These are phyloP conservation scores for Chaetodon auriga DNA, from an alignment of 2,113 vertebrate genomes.

Conservation along the genomic window DNA sequence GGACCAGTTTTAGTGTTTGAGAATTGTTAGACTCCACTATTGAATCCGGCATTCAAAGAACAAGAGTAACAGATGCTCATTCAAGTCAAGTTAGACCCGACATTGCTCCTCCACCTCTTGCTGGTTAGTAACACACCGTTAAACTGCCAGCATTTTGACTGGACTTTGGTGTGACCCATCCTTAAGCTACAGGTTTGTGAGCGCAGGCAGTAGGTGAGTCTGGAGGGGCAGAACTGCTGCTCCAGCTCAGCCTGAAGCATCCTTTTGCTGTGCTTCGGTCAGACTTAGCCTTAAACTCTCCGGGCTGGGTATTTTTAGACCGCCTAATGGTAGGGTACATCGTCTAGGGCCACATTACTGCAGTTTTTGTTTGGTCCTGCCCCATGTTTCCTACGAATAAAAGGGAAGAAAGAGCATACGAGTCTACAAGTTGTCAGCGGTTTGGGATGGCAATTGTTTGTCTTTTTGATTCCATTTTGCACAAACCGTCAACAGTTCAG, in stretches of 20 bases:
- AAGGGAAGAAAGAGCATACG: no score
- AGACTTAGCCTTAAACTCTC: constrained; percentile 7
- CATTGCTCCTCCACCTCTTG: neutral
- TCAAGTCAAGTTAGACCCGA: no score
- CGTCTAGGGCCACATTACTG: constrained; percentile 35
- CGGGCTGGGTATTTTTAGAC: constrained; percentile 48
- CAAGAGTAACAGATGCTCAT: neutral
- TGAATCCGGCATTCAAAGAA: neutral
- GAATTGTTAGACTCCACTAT: neutral
- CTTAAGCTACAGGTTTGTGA: constrained; percentile 1
- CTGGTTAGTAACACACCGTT: neutral
- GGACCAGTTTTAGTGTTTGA: neutral
- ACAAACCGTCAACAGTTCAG: neutral
- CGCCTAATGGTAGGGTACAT: constrained; percentile 67
- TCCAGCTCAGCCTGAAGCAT: neutral
- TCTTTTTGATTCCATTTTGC: neutral
- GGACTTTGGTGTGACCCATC: neutral
- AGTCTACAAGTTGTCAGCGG: no score
- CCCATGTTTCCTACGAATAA: neutral
- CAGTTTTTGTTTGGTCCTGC: neutral
- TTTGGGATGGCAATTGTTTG: neutral
- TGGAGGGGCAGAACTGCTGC: neutral
- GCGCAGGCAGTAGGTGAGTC: neutral
- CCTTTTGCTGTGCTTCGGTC: neutral
- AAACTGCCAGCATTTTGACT: neutral